Base-by-base conservation (phyloP, 2,888 invertebrate species). In the Catotricha subobsoleta region DNA sequence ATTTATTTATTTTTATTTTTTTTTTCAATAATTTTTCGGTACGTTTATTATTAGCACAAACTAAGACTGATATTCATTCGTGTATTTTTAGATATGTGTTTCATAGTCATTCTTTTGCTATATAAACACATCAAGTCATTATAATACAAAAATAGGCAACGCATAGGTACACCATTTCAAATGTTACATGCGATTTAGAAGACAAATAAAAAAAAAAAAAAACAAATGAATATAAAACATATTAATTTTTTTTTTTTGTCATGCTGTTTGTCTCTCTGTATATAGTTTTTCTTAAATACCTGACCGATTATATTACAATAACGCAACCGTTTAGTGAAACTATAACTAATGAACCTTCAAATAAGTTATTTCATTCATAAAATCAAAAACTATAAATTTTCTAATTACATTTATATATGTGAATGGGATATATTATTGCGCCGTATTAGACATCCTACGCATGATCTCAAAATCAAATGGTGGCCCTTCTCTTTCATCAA, bases 311-410 rank as follows among this genome's bases (percentile, higher is more conserved):
- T n/a, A n/a, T n/a, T n/a, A n/a, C n/a, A n/a, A n/a, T n/a, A n/a
- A n/a, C n/a, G n/a, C n/a, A n/a, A n/a, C n/a, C n/a, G n/a, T 13
- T 30, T 30, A 30, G 15, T 30, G 15, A 30, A 30, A 13, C 7
- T 34, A n/a, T 15, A 34, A 34, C 34, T 34, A 34, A 34, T 34
- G 34, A 20, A 34, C 34, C 34, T 34, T 34, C 34, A 34, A 34
- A n/a, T n/a, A n/a, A 34, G 34, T 34, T 20, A 34, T 34, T 34
- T 34, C 34, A 34, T 34, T 34, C 34, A 34, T 34, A 34, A 34
- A 34, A 15, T 34, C 18, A n/a, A 13, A 30, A 30, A n/a, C n/a
- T n/a, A n/a, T n/a, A n/a, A 20, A 16, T 34, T 34, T 34, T 34
- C 34, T 34, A 34, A 18, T 34, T 19, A 34, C 34, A 12, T 34